A percentile compares a stretch with the other conserved stretches of the same genome.
Evolutionary conservation across 2,113 vertebrate species (phyloP).

Genomic region (Cololabis saira): DNA sequence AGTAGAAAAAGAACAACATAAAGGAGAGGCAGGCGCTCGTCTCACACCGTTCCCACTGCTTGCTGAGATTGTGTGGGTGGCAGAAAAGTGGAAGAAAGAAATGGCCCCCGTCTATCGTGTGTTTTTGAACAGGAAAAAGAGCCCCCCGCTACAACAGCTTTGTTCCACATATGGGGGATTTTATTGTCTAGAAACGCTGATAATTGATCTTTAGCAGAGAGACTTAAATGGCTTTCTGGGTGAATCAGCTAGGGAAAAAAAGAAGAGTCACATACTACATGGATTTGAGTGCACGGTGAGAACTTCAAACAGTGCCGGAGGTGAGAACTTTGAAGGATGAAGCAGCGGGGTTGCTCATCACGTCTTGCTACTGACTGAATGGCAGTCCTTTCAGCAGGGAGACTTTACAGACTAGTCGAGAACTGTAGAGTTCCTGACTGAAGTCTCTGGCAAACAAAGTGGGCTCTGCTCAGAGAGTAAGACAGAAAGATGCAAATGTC

Average conservation of each 20-base stretch:
- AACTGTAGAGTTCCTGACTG: too few relatives aligned
- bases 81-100: conserved; percentile 39
- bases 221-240: conserved; percentile 63
- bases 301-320: conserved; percentile 48
- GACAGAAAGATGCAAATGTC: conserved; percentile 26
- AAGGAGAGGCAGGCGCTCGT: conserved; percentile 26
- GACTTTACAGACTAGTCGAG: conserved; percentile 21
- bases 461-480: conserved; percentile 43
- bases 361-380: conserved; percentile 49
- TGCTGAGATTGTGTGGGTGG: conserved; percentile 39
- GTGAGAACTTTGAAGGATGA: conserved; percentile 49
- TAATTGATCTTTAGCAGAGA: conserved; percentile 71
- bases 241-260: conserved; percentile 42
- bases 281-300: conserved; percentile 34
- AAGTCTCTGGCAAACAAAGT: conserved; percentile 39
- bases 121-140: conserved; percentile 14
- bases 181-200: conserved; percentile 65
- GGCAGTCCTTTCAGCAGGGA: conserved; percentile 48
- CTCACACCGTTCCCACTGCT: conserved; percentile 16
- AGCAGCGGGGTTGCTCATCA: conserved; percentile 61
- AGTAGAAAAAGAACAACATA: background rate
- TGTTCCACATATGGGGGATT: conserved; percentile 57
- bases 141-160: conserved; percentile 48
- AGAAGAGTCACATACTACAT: background rate
- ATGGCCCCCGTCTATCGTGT: conserved; percentile 29